Evolutionary conservation across 2,797 vertebrate species (phyloP).

Genomic region (Parambassis ranga): DNA sequence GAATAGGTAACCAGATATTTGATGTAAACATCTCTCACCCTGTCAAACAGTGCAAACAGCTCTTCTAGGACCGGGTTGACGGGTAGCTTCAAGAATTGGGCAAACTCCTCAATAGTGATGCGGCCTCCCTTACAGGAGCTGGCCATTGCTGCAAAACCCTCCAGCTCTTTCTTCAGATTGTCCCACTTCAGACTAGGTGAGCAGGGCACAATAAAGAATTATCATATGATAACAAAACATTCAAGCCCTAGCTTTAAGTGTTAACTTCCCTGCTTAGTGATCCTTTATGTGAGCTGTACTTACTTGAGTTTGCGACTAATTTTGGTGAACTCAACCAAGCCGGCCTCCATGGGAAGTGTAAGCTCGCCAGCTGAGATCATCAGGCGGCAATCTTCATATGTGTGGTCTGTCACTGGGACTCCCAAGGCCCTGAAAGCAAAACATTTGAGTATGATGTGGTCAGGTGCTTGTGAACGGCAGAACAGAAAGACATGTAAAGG

Average conservation of each 20-base stretch:
- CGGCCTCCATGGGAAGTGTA: slow-evolving; percentile 96
- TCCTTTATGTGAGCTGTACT: slow-evolving; percentile 19
- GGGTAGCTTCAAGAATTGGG: slow-evolving; percentile 90
- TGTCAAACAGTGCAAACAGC: slow-evolving; percentile 93
- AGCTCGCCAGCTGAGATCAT: slow-evolving; percentile 98
- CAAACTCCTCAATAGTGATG: slow-evolving; percentile 92
- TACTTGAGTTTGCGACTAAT: slow-evolving; percentile 96
- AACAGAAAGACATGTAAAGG: neutral
- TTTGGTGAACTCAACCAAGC: slow-evolving; percentile 98
- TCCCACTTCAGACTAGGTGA: slow-evolving; percentile 91
- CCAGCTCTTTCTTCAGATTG: slow-evolving; percentile 87
- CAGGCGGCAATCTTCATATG: slow-evolving; percentile 94
- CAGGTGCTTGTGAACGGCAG: neutral
- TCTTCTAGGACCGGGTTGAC: slow-evolving; percentile 86
- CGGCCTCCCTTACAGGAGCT: slow-evolving; percentile 89
- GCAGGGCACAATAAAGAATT: neutral
- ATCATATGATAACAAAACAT: neutral
- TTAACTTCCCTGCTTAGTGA: neutral
- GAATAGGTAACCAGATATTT: neutral
- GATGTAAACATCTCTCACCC: slow-evolving; percentile 79
- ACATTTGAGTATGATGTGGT: neutral
- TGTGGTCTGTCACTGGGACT: slow-evolving; percentile 93
- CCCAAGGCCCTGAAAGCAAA: slow-evolving; percentile 81
- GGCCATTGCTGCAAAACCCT: slow-evolving; percentile 89
- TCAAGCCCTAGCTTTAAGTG: neutral